Base-by-base conservation (phyloP, 2,113 vertebrate genomes). In the Pygoscelis adeliae region DNA sequence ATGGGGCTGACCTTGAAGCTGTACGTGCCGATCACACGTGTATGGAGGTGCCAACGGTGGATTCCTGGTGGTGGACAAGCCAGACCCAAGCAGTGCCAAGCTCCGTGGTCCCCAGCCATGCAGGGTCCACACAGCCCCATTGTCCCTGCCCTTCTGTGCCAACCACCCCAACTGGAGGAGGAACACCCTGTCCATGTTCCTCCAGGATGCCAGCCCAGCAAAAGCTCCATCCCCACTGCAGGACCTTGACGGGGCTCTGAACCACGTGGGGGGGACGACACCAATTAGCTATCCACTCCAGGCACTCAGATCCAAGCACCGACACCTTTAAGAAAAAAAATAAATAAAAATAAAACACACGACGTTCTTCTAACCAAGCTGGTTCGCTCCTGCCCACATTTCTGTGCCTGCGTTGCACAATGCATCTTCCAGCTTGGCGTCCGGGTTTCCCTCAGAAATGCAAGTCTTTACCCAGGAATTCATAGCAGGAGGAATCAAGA, bases 231-330 rank as follows among this genome's bases (percentile, higher is more conserved):
- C 86, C 67, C 44, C 32, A 6, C 38, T 2, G 0, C 29, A 40
- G n/a, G 32, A 53, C 38, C 38, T 58, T 9, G 8, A 20, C 0
- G 0, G 26, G 55, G 14, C 69, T 73, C 76, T 77, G 59, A 80
- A 42, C 32, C 30, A 25, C 2, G 0, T 0, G 1, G 6, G 7
- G 26, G 26, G 7, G 27, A 85, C 5, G 4, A 9, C 38, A 46
- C 29, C 66, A 34, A 70, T 67, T 19, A 82, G 32, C 15, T 18
- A 6, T 25, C 71, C 25, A 15, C n/a, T n/a, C 42, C 23, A 29
- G 22, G 14, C 29, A 55, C 69, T 50, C 26, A 3, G 15, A 87
- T 50, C 56, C 27, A 49, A 90, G 87, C 49, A 32, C 12, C 2
- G 1, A 59, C 2, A 3, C 44, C 56, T 65, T 56, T 30, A 47